These are phyloP conservation scores for Mionectes olivaceus DNA, from an alignment of 2,797 vertebrate species.

Conservation along the genomic window DNA sequence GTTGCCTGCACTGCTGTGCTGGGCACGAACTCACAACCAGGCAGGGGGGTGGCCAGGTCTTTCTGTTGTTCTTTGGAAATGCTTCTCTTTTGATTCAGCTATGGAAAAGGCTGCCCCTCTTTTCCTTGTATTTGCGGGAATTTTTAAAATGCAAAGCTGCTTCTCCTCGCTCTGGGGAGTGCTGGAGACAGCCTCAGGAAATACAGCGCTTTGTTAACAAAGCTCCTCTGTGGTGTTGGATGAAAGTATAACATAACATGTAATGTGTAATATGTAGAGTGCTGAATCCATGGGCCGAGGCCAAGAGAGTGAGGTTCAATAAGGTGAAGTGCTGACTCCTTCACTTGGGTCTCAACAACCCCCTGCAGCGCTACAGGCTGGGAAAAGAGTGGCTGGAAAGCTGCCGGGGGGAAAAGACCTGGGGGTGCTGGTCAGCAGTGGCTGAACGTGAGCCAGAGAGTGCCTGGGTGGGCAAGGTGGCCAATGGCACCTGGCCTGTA, in stretches of 20 bases:
- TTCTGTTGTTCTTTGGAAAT: not conserved
- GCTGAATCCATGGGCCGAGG: not conserved
- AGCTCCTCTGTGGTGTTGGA: not conserved
- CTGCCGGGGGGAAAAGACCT: not conserved
- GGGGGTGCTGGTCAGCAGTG: not conserved
- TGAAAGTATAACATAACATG: not conserved
- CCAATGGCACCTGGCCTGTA: not conserved
- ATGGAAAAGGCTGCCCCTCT: not conserved
- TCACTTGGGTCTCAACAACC: not conserved
- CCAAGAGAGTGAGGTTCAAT: not conserved
- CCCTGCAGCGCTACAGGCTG: not conserved
- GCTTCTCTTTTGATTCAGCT: not conserved
- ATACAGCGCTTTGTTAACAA: not conserved
- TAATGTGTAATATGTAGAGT: not conserved
- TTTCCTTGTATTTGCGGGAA: not conserved
- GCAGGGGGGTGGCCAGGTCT: not conserved
- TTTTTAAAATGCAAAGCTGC: not conserved
- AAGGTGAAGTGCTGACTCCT: not conserved
- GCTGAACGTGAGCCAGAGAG: not conserved
- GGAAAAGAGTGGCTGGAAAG: not conserved
- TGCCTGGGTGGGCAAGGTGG: not conserved
- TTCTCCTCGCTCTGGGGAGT: not conserved
- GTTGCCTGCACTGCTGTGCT: not conserved
- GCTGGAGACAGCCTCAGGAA: not conserved
- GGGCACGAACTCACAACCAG: not conserved